Evolutionary conservation across 2,113 vertebrate genomes (phyloP).

Genomic region (Struthio camelus): DNA sequence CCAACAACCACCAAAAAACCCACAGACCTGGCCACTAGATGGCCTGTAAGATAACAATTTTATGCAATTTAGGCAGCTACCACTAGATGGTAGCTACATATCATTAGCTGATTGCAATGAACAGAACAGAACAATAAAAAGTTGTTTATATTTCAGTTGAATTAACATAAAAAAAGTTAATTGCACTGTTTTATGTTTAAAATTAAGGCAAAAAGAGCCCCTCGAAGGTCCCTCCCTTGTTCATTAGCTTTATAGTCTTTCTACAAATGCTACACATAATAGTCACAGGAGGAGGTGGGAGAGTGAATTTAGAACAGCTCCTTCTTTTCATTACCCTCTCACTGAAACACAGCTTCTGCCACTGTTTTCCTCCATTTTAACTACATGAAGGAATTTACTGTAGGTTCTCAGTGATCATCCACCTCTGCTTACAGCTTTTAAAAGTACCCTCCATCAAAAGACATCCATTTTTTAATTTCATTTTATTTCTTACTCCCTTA

Average conservation of each 20-base stretch:
- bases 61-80: constrained; percentile 47
- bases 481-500: neutral
- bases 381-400: neutral
- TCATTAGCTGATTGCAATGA: neutral
- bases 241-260: neutral
- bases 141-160: neutral
- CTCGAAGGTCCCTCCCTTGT: no score
- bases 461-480: neutral
- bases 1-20: no score
- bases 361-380: neutral
- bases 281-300: neutral
- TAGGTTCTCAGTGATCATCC: neutral
- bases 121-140: neutral
- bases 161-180: neutral
- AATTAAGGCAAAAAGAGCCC: neutral
- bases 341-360: neutral
- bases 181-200: neutral
- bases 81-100: constrained; percentile 72
- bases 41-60: neutral
- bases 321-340: neutral
- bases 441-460: neutral
- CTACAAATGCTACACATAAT: fast-evolving
- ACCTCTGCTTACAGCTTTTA: neutral
- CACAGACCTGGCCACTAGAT: neutral
- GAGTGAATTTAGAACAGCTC: neutral